Evolutionary conservation across 2,113 vertebrate genomes (phyloP).

Genomic region (Ictalurus furcatus): DNA sequence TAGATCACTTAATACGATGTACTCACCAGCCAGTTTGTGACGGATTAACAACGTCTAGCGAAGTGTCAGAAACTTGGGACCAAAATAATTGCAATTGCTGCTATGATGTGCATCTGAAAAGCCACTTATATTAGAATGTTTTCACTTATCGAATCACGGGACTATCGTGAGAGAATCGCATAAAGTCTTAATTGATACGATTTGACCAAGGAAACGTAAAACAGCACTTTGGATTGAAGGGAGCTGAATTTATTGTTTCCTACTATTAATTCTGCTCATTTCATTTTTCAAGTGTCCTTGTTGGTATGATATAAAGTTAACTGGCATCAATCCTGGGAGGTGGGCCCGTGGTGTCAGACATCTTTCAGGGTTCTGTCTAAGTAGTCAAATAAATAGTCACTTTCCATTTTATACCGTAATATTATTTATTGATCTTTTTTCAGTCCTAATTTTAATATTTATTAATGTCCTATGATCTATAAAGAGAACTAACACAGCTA

Average conservation of each 20-base stretch:
- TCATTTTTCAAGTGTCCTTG: slow-evolving; percentile 25
- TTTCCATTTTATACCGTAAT: slow-evolving; percentile 10
- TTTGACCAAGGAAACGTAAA: background rate
- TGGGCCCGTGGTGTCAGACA: background rate
- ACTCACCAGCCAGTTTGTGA: background rate
- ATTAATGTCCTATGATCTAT: background rate
- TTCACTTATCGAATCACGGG: background rate
- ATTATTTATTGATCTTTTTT: slow-evolving; percentile 33
- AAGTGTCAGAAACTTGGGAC: background rate
- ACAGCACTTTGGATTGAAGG: background rate
- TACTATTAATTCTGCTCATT: background rate
- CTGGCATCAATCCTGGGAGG: background rate
- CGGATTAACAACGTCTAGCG: background rate
- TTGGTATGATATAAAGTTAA: background rate
- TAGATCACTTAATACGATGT: background rate
- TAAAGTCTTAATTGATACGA: background rate
- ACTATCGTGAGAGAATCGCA: background rate
- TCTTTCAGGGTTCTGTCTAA: slow-evolving; percentile 6
- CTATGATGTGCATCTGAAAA: background rate
- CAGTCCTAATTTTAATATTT: slow-evolving; percentile 13
- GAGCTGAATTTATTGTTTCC: background rate
- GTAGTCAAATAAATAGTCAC: background rate
- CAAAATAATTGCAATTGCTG: background rate
- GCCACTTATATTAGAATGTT: background rate
- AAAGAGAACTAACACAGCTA: background rate